A percentile compares a stretch with the other conserved stretches of the same genome.
Conservation (phyloP, 2,797 vertebrate species). For the Poecilia picta region DNA sequence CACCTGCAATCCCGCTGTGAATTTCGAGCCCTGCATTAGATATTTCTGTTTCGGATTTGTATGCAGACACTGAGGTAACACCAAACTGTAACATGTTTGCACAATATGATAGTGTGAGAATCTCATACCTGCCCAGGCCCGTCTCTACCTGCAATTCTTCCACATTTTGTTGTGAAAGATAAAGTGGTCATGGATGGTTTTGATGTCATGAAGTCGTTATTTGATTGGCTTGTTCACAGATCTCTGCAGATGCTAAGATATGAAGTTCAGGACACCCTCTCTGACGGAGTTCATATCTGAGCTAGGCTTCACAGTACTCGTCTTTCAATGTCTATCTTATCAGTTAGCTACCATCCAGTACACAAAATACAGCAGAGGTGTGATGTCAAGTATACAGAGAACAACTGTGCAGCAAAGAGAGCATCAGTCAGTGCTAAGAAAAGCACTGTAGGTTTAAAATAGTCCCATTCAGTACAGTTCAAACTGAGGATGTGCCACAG, state of each 20-base stretch:
- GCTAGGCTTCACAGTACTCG: background rate
- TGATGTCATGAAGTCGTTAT: background rate
- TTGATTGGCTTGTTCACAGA: background rate
- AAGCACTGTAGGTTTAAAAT: constrained; percentile 57
- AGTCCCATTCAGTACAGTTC: constrained; percentile 52
- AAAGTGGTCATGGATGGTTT: background rate
- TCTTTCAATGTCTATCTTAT: constrained; percentile 10
- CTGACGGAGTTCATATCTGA: background rate
- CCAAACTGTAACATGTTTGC: background rate
- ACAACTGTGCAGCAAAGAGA: constrained; percentile 37
- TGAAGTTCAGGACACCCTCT: background rate
- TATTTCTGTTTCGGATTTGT: background rate
- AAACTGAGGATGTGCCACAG: constrained; percentile 54
- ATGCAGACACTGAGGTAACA: background rate
- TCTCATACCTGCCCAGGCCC: background rate
- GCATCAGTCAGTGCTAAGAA: constrained; percentile 40
- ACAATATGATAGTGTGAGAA: background rate
- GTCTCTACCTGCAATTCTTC: background rate
- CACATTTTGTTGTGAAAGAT: constrained; percentile 1
- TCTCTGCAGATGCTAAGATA: background rate
- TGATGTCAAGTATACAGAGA: constrained; percentile 18
- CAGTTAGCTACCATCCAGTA: background rate
- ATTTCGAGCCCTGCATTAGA: too few relatives aligned
- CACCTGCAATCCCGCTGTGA: too few relatives aligned
- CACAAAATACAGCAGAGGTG: constrained; percentile 1